phyloP scores from a whole-genome alignment of 2,113 vertebrate species.

The Percopsis transmontana region DNA sequence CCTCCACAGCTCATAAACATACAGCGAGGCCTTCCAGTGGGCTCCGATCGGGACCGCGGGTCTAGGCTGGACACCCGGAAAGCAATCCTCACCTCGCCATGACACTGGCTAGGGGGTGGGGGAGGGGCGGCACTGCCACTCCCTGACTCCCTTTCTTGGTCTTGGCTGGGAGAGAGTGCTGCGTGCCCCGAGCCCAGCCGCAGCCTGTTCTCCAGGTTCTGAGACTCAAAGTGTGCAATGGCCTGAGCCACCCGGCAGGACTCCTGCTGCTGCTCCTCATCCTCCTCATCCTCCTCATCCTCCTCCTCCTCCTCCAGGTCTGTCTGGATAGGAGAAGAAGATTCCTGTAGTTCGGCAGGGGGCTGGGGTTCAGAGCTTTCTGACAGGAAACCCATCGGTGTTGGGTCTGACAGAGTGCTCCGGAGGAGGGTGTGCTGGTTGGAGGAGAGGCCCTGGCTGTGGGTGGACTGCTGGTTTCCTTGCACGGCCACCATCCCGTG shows the following conservation, averaged over 20 bases:
- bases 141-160: constrained; percentile 43
- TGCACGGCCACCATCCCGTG: constrained; percentile 79
- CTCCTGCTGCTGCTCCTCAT: constrained; percentile 74
- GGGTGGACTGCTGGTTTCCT: constrained; percentile 48
- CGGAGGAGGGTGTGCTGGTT: constrained; percentile 65
- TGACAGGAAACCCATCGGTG: constrained; percentile 79
- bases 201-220: constrained; percentile 71
- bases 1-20: constrained; percentile 85
- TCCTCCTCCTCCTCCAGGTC: constrained; percentile 71
- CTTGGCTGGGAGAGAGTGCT: constrained; percentile 30
- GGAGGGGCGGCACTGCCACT: constrained; percentile 42
- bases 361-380: constrained; percentile 61
- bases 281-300: constrained; percentile 71
- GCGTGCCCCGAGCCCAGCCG: constrained; percentile 37
- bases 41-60: constrained; percentile 73
- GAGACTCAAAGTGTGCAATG: constrained; percentile 90
- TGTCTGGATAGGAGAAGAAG: constrained; percentile 59
- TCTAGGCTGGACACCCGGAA: constrained; percentile 90
- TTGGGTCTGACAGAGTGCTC: constrained; percentile 57
- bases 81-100: constrained; percentile 89
- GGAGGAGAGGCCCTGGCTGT: constrained; percentile 43
- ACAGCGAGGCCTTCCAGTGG: constrained; percentile 74
- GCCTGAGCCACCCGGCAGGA: constrained; percentile 87
- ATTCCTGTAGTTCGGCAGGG: constrained; percentile 49
- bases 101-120: constrained; percentile 65